Conservation (phyloP, 2,113 vertebrate genomes). For the Channa maculata region DNA sequence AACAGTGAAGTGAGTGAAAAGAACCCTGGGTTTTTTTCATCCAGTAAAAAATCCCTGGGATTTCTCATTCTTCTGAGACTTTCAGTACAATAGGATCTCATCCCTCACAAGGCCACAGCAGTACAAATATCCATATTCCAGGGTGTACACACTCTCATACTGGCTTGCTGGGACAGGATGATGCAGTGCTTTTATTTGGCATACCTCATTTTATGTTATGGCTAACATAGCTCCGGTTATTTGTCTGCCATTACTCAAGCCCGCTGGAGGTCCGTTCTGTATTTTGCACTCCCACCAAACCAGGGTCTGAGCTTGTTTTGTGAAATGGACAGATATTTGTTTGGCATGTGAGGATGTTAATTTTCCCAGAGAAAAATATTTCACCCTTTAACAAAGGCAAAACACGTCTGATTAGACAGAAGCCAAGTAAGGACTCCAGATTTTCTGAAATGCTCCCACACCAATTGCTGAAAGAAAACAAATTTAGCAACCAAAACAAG, state of each 20-base stretch:
- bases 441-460: neutral
- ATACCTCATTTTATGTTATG: slow-evolving; percentile 70
- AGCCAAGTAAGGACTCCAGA: slow-evolving; percentile 31
- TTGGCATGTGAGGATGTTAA: slow-evolving; percentile 38
- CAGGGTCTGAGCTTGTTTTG: slow-evolving; percentile 54
- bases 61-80: slow-evolving; percentile 47
- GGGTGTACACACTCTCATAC: slow-evolving; percentile 33
- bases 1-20: slow-evolving; percentile 13
- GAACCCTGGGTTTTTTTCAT: slow-evolving; percentile 18
- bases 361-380: slow-evolving; percentile 61
- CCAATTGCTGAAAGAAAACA: neutral
- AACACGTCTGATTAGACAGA: slow-evolving; percentile 43
- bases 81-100: slow-evolving; percentile 46
- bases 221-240: slow-evolving; percentile 57
- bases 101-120: slow-evolving; percentile 56
- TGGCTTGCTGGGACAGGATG: slow-evolving; percentile 8
- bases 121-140: slow-evolving; percentile 47
- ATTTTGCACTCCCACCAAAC: slow-evolving; percentile 54
- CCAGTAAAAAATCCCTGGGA: slow-evolving; percentile 41
- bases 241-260: slow-evolving; percentile 31
- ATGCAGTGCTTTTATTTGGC: slow-evolving; percentile 67
- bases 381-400: slow-evolving; percentile 41
- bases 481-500: neutral
- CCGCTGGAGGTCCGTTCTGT: slow-evolving; percentile 42
- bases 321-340: slow-evolving; percentile 58